Evolutionary conservation across 2,113 vertebrate genomes (phyloP).

Genomic region (Pygoscelis adeliae): DNA sequence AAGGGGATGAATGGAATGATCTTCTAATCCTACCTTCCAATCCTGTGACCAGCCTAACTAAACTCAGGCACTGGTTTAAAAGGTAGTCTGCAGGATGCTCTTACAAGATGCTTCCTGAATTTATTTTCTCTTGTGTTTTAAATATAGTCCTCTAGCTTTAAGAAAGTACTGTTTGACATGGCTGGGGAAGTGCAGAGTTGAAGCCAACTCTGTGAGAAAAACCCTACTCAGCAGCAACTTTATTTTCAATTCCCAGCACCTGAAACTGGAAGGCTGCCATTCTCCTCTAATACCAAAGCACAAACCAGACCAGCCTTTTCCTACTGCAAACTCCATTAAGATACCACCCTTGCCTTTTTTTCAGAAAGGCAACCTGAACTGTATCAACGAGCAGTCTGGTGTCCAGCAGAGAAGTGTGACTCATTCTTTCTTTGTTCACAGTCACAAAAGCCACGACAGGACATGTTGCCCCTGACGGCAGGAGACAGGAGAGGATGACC

Average conservation of each 20-base stretch:
- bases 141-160: background rate
- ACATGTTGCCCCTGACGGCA: background rate
- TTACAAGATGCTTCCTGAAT: background rate
- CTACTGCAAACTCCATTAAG: background rate
- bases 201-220: conserved; percentile 3
- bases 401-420: conserved; percentile 32
- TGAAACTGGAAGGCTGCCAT: conserved; percentile 1
- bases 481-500: conserved; percentile 20
- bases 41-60: background rate
- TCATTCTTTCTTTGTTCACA: conserved; percentile 45
- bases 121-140: background rate
- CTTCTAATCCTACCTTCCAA: background rate
- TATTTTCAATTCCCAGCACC: conserved; percentile 1
- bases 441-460: conserved; percentile 2
- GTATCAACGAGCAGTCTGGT: background rate
- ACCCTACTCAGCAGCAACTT: background rate
- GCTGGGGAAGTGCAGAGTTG: background rate
- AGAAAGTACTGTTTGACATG: background rate
- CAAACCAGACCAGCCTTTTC: background rate
- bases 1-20: background rate
- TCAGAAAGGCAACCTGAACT: background rate
- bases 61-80: background rate
- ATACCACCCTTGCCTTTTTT: background rate
- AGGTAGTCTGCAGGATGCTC: background rate
- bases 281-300: background rate